Evolutionary conservation across 2,113 vertebrate species (phyloP).

Genomic region (Ctenomys sociabilis): DNA sequence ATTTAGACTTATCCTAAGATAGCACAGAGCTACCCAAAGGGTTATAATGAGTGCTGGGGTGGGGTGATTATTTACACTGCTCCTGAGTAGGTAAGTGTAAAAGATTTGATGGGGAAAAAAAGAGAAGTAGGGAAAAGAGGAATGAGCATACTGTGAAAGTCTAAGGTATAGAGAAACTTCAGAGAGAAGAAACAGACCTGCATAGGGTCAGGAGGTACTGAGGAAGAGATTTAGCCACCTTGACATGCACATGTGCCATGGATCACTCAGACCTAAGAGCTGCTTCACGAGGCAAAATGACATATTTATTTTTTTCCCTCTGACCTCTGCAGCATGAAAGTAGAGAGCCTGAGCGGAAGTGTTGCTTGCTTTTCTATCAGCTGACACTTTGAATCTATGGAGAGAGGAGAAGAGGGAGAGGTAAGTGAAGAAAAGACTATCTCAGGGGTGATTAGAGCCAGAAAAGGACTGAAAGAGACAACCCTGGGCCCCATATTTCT

Average conservation of each 20-base stretch:
- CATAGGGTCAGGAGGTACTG: not conserved
- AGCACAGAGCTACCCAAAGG: not conserved
- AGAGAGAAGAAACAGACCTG: not conserved
- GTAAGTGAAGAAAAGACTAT: slow-evolving; percentile 46
- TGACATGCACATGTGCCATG: not conserved
- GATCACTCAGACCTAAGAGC: not conserved
- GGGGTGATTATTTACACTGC: not conserved
- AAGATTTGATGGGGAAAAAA: not conserved
- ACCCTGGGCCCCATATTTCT: slow-evolving; percentile 71
- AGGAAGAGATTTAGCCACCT: not conserved
- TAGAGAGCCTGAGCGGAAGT: not conserved
- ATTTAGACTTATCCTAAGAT: not conserved
- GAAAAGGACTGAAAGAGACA: slow-evolving; percentile 72
- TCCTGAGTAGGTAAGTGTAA: not conserved
- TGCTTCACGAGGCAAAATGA: not conserved
- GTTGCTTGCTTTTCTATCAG: not conserved
- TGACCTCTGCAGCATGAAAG: slow-evolving; percentile 25
- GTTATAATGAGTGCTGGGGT: too few relatives aligned
- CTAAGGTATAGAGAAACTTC: not conserved
- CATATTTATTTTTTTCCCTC: not conserved
- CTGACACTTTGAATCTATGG: slow-evolving; percentile 52
- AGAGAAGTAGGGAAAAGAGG: not conserved
- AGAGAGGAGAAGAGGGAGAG: not conserved
- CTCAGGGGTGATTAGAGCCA: slow-evolving; percentile 71
- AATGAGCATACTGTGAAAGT: not conserved